Evolutionary conservation across 2,888 invertebrate species (phyloP).

Genomic region (Hoplodrina ambigua): DNA sequence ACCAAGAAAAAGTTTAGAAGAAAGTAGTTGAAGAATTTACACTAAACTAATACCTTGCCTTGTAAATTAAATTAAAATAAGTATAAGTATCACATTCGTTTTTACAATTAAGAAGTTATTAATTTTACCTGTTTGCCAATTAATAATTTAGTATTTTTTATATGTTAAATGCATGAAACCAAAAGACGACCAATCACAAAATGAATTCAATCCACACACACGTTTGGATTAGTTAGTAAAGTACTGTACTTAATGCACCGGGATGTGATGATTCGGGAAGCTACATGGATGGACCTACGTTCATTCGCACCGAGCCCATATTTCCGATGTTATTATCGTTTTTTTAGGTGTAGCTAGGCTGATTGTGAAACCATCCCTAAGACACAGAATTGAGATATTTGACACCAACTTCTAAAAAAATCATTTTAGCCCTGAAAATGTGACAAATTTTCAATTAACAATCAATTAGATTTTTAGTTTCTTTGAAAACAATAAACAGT

Average conservation of each 20-base stretch:
- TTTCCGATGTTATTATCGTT: slow-evolving; percentile 17
- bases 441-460: too few species aligned
- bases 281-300: slow-evolving; percentile 27
- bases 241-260: slow-evolving; percentile 44
- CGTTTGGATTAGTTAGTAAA: slow-evolving; percentile 51
- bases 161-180: slow-evolving; percentile 48
- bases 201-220: slow-evolving; percentile 43
- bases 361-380: background rate
- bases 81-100: background rate
- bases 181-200: slow-evolving; percentile 46
- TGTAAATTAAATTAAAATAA: background rate
- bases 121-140: slow-evolving; percentile 39
- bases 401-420: too few species aligned
- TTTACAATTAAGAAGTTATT: slow-evolving; percentile 29
- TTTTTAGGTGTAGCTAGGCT: background rate
- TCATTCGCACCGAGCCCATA: slow-evolving; percentile 22
- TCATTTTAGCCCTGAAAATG: too few species aligned
- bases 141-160: slow-evolving; percentile 59
- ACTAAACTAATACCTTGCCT: slow-evolving; percentile 1
- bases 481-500: too few species aligned
- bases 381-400: too few species aligned
- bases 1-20: slow-evolving; percentile 9
- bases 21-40: slow-evolving; percentile 35
- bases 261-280: slow-evolving; percentile 36
- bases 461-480: too few species aligned